Evolutionary conservation across 2,113 vertebrate genomes (phyloP), one percentile per base, ranked within the genome.

Genomic region (Perccottus glenii): DNA sequence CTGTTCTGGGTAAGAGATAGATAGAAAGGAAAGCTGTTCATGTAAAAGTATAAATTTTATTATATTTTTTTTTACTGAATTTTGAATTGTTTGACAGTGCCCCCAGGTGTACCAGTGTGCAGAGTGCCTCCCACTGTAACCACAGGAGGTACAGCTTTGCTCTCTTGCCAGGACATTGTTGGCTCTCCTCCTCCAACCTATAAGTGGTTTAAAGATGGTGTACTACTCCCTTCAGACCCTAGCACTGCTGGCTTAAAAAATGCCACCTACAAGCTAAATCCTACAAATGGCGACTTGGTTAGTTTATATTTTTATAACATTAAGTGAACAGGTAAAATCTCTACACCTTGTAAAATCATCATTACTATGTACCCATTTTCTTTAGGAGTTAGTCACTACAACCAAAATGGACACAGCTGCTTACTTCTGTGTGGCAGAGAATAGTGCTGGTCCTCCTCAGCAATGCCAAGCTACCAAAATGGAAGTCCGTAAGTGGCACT

Each of bases 401-500:
- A 16, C 16, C 11, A 83, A 84, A 70, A 0, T 0, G 0, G 93
- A 92, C 71, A 27, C 70, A 0, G 93, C 82, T 6, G 8, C 61
- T 0, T 94, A 93, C 67, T 77, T 16, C 85, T 94, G 93, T 52
- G 83, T 90, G 70, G 85, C 90, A 9, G 0, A 0, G 48, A 94
- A 94, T n/a, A 9, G 7, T 0, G 84, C 84, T 9, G 93, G 92
- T 1, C 33, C 78, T 6, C 0, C 90, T 14, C 73, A 90, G 84
- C 50, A 82, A 63, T 85, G 91, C 12, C 52, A 11, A 67, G 6
- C 49, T 3, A 5, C 45, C 4, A 46, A 0, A 12, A 90, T 94
- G 92, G 85, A 89, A 74, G 80, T 92, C 64, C 79, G 93, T 94
- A 83, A 92, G 92, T 92, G 27, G 38, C 53, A 8, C 9, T 61